phyloP scores from a whole-genome alignment of 2,113 vertebrate species.

The Rhinopomastus cyanomelas region DNA sequence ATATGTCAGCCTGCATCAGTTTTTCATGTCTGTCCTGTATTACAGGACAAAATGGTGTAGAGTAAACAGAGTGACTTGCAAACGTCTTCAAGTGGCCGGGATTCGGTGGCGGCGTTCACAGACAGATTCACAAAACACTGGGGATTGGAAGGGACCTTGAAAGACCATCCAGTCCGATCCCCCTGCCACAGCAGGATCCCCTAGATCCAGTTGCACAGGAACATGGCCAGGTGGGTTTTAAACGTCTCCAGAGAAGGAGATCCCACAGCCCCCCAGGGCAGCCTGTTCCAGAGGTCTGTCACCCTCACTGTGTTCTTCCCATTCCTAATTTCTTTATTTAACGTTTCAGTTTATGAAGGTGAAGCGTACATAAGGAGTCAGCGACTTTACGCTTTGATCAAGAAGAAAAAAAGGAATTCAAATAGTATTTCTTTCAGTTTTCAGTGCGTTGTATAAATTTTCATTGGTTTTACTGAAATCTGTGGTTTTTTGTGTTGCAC shows the following conservation, averaged over 20 bases:
- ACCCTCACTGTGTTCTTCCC: neutral
- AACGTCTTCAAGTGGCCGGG: neutral
- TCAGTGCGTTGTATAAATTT: neutral
- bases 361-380: neutral
- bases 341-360: neutral
- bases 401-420: neutral
- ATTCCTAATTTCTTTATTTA: neutral
- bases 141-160: too few species aligned
- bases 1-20: neutral
- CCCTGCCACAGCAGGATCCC: too few species aligned
- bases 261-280: too few species aligned
- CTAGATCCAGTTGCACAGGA: too few species aligned
- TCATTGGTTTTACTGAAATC: neutral
- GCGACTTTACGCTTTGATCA: neutral
- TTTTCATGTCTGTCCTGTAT: neutral
- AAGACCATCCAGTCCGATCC: too few species aligned
- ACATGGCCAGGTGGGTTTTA: too few species aligned
- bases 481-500: neutral
- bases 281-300: too few species aligned
- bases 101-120: neutral
- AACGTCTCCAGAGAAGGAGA: too few species aligned
- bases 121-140: too few species aligned
- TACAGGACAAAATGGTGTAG: neutral
- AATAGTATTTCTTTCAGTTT: neutral
- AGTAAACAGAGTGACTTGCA: neutral